phyloP scores from a whole-genome alignment of 64 coral and sea anemone genomes.

The Astreopora myriophthalma region DNA sequence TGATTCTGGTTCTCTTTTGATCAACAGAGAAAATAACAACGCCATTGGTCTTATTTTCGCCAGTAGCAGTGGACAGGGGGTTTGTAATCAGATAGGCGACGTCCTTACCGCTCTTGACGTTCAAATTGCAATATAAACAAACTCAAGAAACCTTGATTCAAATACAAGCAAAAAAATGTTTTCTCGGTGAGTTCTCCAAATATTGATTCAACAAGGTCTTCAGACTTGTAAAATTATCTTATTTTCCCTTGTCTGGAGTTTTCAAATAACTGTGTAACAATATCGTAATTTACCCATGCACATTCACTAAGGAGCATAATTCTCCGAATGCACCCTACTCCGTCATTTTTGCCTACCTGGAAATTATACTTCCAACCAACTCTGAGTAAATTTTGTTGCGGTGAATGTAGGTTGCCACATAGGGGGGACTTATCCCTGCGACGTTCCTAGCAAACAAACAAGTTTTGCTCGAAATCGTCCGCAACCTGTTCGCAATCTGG shows the following conservation, averaged over 20 bases:
- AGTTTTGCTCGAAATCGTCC: too few relatives aligned
- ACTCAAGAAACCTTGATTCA: neutral
- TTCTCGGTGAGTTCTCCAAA: neutral
- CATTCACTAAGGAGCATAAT: neutral
- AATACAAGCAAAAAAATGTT: neutral
- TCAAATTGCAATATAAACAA: constrained; percentile 16
- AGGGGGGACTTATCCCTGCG: neutral
- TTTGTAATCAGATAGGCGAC: constrained; percentile 16
- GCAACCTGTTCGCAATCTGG: too few relatives aligned
- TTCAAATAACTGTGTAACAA: neutral
- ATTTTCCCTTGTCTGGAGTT: neutral
- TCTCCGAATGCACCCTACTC: neutral
- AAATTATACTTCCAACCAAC: neutral
- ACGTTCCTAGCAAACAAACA: too few relatives aligned
- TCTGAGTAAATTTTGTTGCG: neutral
- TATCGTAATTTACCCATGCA: neutral
- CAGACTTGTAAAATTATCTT: neutral
- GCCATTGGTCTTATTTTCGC: constrained; percentile 49
- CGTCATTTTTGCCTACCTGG: neutral
- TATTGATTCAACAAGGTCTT: neutral
- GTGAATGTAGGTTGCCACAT: neutral
- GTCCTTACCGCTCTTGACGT: constrained; percentile 13
- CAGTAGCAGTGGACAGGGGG: neutral
- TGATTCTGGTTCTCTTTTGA: constrained; percentile 47
- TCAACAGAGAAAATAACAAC: constrained; percentile 36